A percentile compares a stretch with the other conserved stretches of the same genome.
Conservation (phyloP, 2,888 invertebrate genomes). For the Dexiosoma caninum region DNA sequence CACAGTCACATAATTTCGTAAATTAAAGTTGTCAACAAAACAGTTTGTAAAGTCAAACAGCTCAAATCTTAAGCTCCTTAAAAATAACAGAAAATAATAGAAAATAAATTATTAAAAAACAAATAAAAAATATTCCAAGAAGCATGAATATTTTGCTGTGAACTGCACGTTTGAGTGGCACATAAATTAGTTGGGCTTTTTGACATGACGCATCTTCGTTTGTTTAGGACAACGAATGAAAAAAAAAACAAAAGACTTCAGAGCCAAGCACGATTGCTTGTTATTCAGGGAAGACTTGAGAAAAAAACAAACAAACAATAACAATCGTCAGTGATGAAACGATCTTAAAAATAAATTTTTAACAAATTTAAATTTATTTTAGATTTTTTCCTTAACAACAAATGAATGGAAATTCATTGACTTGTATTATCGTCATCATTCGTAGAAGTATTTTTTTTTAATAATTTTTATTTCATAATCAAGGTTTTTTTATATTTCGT, state of each 20-base stretch:
- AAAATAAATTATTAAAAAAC: no score
- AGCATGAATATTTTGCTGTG: background rate
- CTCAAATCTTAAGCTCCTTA: no score
- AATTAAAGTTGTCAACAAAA: no score
- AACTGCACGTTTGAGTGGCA: background rate
- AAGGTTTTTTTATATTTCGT: conserved; percentile 26
- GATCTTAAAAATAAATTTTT: conserved; percentile 6
- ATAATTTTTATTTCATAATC: conserved; percentile 9
- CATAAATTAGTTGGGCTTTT: conserved; percentile 9
- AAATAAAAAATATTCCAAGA: background rate
- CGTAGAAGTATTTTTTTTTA: conserved; percentile 3
- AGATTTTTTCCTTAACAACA: background rate
- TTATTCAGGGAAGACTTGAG: background rate
- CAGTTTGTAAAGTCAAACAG: no score
- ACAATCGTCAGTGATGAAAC: conserved; percentile 11
- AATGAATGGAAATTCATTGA: background rate
- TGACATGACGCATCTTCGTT: conserved; percentile 12
- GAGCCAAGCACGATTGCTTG: conserved; percentile 6
- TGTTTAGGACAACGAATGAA: background rate
- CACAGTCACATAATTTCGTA: background rate
- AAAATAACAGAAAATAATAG: background rate
- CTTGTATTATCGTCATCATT: background rate
- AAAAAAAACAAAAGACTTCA: conserved; percentile 41
- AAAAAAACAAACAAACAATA: background rate
- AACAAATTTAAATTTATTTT: background rate